A percentile compares a stretch with the other conserved stretches of the same genome.
These are phyloP conservation scores for Globia sparganii DNA, from an alignment of 2,888 invertebrate genomes.

Conservation along the genomic window DNA sequence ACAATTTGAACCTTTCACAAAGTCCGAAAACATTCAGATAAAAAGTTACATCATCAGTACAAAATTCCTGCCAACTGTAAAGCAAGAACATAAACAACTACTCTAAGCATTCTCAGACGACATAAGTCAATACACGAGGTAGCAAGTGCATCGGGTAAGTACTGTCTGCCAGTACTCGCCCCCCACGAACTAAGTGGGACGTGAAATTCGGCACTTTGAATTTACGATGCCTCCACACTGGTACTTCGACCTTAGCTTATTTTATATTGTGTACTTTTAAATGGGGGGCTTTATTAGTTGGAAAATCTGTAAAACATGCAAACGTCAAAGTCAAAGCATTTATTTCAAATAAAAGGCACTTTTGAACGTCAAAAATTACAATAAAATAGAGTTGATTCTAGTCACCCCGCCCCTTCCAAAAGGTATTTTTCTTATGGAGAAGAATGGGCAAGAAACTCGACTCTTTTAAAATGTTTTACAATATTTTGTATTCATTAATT, in stretches of 20 bases:
- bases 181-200: conserved; percentile 68
- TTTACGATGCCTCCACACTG: conserved; percentile 69
- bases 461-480: too few relatives aligned
- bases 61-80: conserved; percentile 10
- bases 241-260: conserved; percentile 53
- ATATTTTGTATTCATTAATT: too few relatives aligned
- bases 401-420: too few relatives aligned
- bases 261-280: conserved; percentile 34
- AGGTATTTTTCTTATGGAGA: too few relatives aligned
- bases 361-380: too few relatives aligned
- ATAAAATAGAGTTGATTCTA: too few relatives aligned
- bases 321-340: too few relatives aligned
- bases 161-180: conserved; percentile 58
- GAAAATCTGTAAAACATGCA: conserved; percentile 8
- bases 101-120: conserved; percentile 20
- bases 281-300: conserved; percentile 1
- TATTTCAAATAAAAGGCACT: too few relatives aligned
- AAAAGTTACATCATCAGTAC: conserved; percentile 1
- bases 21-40: not conserved
- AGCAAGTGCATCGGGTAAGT: conserved; percentile 52
- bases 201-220: conserved; percentile 76
- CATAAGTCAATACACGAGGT: conserved; percentile 37
- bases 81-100: conserved; percentile 12
- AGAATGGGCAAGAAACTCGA: too few relatives aligned
- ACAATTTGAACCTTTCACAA: not conserved